Conservation (phyloP, 2,888 invertebrate genomes). For the Schizotus pectinicornis region DNA sequence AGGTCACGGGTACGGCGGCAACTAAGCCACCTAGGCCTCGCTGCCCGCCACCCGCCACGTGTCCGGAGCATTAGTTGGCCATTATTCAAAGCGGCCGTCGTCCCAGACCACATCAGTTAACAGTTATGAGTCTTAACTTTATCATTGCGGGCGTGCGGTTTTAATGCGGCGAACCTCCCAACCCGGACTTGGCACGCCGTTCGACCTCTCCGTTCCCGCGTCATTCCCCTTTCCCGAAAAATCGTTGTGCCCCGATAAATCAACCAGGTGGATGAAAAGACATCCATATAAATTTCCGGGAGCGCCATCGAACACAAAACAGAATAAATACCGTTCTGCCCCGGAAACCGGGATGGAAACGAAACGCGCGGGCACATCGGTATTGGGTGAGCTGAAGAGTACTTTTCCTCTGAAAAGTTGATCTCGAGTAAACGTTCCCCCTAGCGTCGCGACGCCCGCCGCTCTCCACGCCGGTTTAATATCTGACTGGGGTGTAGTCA, state of each 20-base stretch:
- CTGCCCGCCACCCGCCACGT: slow-evolving; percentile 41
- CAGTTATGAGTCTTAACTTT: slow-evolving; percentile 53
- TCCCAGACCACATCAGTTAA: slow-evolving; percentile 48
- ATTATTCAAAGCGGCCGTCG: slow-evolving; percentile 51
- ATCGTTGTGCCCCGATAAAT: slow-evolving; percentile 18
- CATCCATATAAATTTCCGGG: slow-evolving; percentile 47
- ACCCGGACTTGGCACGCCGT: slow-evolving; percentile 1
- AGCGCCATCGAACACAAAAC: slow-evolving; percentile 43
- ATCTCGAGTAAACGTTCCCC: slow-evolving; percentile 46
- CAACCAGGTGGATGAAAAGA: slow-evolving; percentile 40
- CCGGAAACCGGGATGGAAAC: slow-evolving; percentile 32
- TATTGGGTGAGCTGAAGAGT: slow-evolving; percentile 40
- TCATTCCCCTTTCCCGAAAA: slow-evolving; percentile 12
- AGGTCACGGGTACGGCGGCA: slow-evolving; percentile 29
- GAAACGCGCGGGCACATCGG: slow-evolving; percentile 21
- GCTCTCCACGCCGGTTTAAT: slow-evolving; percentile 56
- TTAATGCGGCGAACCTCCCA: slow-evolving; percentile 31
- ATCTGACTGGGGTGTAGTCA: slow-evolving; percentile 63
- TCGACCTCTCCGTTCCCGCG: no score
- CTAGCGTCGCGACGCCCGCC: slow-evolving; percentile 35
- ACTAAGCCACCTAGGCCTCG: slow-evolving; percentile 34
- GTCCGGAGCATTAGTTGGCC: slow-evolving; percentile 47
- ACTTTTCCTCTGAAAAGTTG: slow-evolving; percentile 49
- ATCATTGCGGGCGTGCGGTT: slow-evolving; percentile 49
- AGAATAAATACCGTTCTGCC: slow-evolving; percentile 40